Conservation (phyloP, 2,797 vertebrate genomes). For the Siniperca undulata region DNA sequence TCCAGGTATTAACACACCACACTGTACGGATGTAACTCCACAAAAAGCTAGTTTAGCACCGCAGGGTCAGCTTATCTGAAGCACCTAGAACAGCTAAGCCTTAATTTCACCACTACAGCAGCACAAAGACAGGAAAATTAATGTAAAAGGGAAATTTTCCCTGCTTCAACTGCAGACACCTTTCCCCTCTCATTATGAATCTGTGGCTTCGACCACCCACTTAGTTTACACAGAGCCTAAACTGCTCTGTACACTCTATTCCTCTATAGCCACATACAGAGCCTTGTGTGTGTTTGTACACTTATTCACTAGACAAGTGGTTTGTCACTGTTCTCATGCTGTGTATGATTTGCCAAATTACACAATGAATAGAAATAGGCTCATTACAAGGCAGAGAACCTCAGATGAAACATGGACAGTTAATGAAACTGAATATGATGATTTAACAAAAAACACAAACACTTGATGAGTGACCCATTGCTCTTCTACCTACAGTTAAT, state of each 20-base stretch:
- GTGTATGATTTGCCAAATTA: conserved; percentile 37
- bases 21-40: neutral
- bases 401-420: conserved; percentile 1
- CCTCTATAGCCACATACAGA: conserved; percentile 29
- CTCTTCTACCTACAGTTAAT: neutral
- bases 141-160: conserved; percentile 38
- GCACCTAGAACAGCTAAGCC: conserved; percentile 18
- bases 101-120: conserved; percentile 31
- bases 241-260: conserved; percentile 28
- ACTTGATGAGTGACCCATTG: neutral
- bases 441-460: neutral
- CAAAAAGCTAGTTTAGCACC: conserved; percentile 24
- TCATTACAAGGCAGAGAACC: conserved; percentile 25
- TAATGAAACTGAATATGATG: conserved; percentile 9
- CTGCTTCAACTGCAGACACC: conserved; percentile 34
- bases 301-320: neutral
- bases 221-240: conserved; percentile 34
- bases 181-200: conserved; percentile 24
- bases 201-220: conserved; percentile 35
- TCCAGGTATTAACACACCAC: neutral
- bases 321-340: conserved; percentile 18
- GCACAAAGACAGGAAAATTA: conserved; percentile 63
- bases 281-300: conserved; percentile 23
- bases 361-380: conserved; percentile 30
- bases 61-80: neutral